Evolutionary conservation across 2,888 invertebrate species (phyloP).

Genomic region (Dysmachus trigonus): DNA sequence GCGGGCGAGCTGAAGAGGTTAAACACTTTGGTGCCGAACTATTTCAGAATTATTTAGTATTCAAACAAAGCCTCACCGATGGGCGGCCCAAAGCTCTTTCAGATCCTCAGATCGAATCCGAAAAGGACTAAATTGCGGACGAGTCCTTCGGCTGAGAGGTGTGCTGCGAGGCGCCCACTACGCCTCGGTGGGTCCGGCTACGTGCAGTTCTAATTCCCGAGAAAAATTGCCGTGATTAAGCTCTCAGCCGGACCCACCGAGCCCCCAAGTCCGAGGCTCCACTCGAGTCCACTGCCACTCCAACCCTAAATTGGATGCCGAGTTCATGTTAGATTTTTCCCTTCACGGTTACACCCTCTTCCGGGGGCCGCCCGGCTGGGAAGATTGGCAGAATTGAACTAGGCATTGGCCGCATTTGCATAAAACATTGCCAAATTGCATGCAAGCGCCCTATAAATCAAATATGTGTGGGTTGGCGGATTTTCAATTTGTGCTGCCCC

Average conservation of each 20-base stretch:
- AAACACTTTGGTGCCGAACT: background rate
- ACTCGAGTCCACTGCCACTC: background rate
- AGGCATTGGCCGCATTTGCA: slow-evolving; percentile 42
- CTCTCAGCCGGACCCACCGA: background rate
- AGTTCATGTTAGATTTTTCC: slow-evolving; percentile 12
- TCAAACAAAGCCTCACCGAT: background rate
- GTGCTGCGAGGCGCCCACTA: background rate
- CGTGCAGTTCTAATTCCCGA: slow-evolving; percentile 1
- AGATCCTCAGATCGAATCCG: background rate
- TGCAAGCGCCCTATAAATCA: slow-evolving; percentile 40
- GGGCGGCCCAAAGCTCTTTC: background rate
- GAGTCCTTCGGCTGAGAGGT: background rate
- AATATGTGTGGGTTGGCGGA: slow-evolving; percentile 35
- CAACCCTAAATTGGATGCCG: background rate
- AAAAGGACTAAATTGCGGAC: background rate
- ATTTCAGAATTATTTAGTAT: background rate
- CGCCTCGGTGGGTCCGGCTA: background rate
- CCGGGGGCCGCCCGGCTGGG: background rate
- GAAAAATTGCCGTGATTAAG: slow-evolving; percentile 34
- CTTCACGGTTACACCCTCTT: slow-evolving; percentile 34
- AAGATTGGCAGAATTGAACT: slow-evolving; percentile 40
- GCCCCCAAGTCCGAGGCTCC: background rate
- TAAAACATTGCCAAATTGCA: slow-evolving; percentile 42
- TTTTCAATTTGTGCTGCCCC: slow-evolving; percentile 36
- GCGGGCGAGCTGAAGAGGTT: background rate